Base-by-base conservation (phyloP, 2,888 invertebrate species). In the Himalopsyche japonica region DNA sequence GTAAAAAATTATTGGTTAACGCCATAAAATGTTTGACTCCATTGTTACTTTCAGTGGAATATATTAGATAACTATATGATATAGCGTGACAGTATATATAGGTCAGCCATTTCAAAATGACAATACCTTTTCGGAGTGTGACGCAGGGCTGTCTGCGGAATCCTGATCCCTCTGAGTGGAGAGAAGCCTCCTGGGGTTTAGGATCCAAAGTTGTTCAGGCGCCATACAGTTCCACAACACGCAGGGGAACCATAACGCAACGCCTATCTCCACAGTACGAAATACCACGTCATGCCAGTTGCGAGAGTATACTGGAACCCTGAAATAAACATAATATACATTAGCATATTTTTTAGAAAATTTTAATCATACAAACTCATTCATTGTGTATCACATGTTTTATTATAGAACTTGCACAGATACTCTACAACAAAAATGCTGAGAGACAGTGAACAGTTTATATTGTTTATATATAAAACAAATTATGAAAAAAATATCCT, bases 141-240 rank as follows among this genome's bases (percentile, higher is more conserved):
- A 27, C 12, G 70, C 30, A 12, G 27, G 70, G 49, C 91, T 91
- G 15, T 93, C 91, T 81, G 94, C 92, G 30, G 91, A 89, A 10
- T 92, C 91, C 88, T 94, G 94, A 89, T 93, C 93, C 87, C 94
- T 92, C 91, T 94, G 93, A 87, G 93, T 91, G 84, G 96, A 95
- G 79, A 98, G 93, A 89, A 98, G 93, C 89, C 96, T 96, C 88
- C 97, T 95, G 57, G 98, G 98, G 93, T 98, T 98, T 87, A 98
- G 92, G 88, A 98, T 96, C 98, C 98, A 98, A 87, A 98, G 92
- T 90, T 97, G 95, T 90, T 97, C 97, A 79, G 98, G 98, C 90
- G 96, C 96, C 94, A 97, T 97, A 88, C 97, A 98, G 92, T 98
- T 98, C 98, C 98, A 98, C 87, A 98, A 93, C 81, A 98, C 98